Evolutionary conservation across 2,888 invertebrate genomes (phyloP).

Genomic region (Pheosia gnoma): DNA sequence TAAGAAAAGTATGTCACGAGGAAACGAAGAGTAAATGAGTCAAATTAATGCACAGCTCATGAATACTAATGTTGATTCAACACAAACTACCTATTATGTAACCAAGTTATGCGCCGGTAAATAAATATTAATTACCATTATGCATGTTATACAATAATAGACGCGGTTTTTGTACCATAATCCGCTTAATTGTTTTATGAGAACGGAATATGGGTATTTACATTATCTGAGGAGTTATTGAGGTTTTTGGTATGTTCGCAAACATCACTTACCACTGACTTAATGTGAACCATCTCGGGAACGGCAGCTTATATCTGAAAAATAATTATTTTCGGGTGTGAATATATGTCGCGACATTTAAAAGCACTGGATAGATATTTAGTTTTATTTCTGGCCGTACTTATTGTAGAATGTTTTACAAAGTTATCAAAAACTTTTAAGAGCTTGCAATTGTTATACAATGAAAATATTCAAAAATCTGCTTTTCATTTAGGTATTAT

Average conservation of each 20-base stretch:
- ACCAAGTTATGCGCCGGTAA: background rate
- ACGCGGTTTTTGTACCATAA: background rate
- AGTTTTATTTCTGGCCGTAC: no score
- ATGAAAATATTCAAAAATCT: no score
- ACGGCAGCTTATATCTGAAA: constrained; percentile 45
- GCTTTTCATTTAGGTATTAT: no score
- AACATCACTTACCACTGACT: constrained; percentile 47
- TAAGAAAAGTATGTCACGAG: constrained; percentile 2
- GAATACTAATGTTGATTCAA: background rate
- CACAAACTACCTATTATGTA: background rate
- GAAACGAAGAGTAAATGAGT: background rate
- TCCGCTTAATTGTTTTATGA: constrained; percentile 2
- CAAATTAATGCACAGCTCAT: background rate
- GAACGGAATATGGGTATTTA: background rate
- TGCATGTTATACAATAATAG: constrained; percentile 7
- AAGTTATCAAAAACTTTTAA: no score
- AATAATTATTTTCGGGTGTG: background rate
- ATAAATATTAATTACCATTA: constrained; percentile 5
- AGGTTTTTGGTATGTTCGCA: background rate
- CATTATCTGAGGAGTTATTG: no score
- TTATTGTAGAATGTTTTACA: no score
- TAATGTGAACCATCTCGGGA: constrained; percentile 51
- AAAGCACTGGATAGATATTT: background rate
- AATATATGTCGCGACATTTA: no score
- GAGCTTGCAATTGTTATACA: no score